phyloP scores from a whole-genome alignment of 2,888 invertebrate genomes.

The Panopea generosa region DNA sequence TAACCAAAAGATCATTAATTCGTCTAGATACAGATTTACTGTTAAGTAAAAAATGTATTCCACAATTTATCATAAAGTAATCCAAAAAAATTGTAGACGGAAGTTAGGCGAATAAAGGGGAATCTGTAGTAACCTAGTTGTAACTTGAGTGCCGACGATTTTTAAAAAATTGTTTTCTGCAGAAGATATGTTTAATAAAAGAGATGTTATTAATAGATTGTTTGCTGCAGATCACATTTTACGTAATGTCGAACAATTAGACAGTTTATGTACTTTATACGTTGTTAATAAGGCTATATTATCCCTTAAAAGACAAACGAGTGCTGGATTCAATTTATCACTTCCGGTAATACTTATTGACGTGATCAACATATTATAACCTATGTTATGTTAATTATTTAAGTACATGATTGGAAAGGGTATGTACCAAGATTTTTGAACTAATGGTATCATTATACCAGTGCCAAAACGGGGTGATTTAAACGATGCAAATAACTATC shows the following conservation, averaged over 20 bases:
- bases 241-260: too few species aligned
- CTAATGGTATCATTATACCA: constrained; percentile 16
- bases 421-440: constrained; percentile 19
- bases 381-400: constrained; percentile 9
- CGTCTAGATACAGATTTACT: not conserved
- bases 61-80: constrained; percentile 5
- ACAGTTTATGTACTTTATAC: not conserved
- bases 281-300: not conserved
- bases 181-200: not conserved
- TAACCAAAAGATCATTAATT: not conserved
- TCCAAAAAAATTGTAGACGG: constrained; percentile 10
- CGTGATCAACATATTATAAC: not conserved
- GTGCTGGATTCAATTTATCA: not conserved
- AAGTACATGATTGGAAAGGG: constrained; percentile 24
- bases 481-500: too few species aligned
- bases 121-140: not conserved
- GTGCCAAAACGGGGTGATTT: constrained; percentile 21
- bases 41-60: not conserved
- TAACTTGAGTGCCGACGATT: not conserved
- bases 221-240: not conserved
- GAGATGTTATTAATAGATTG: not conserved
- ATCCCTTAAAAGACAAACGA: not conserved
- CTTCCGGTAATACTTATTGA: constrained; percentile 2
- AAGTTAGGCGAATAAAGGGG: too few species aligned
- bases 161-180: too few species aligned